Conservation (phyloP, 2,113 vertebrate species). For the Procapra przewalskii region DNA sequence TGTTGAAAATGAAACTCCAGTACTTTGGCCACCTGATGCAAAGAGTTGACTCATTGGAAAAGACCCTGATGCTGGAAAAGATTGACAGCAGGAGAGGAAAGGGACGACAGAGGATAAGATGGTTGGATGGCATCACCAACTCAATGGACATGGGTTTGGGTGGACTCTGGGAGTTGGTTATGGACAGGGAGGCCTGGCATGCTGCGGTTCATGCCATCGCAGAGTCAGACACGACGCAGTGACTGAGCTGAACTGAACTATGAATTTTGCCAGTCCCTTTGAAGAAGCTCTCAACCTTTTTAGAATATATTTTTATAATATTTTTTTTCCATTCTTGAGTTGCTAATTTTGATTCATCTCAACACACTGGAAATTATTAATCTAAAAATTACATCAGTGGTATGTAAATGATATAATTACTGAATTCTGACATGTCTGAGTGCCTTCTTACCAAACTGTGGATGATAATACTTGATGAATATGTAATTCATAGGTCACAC, state of each 20-base stretch:
- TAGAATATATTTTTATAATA: neutral
- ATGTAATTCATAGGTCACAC: neutral
- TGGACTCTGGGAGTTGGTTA: neutral
- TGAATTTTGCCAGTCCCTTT: neutral
- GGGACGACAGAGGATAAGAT: neutral
- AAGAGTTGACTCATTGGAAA: neutral
- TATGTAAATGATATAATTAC: neutral
- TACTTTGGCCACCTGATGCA: neutral
- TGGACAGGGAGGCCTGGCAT: neutral
- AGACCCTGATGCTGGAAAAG: neutral
- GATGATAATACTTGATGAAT: neutral
- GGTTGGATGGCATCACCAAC: neutral
- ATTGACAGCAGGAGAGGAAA: neutral
- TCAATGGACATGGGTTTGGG: neutral
- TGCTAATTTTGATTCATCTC: neutral
- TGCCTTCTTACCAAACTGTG: neutral
- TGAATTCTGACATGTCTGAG: neutral
- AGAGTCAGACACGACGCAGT: neutral
- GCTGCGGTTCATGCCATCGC: rapidly evolving
- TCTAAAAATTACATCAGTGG: neutral
- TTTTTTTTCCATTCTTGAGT: neutral
- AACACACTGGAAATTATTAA: neutral
- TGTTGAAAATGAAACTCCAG: neutral
- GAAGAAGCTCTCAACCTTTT: neutral
- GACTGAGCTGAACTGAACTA: neutral